Conservation (phyloP, 1,140 invertebrate genomes). For the Hermetia illucens region DNA sequence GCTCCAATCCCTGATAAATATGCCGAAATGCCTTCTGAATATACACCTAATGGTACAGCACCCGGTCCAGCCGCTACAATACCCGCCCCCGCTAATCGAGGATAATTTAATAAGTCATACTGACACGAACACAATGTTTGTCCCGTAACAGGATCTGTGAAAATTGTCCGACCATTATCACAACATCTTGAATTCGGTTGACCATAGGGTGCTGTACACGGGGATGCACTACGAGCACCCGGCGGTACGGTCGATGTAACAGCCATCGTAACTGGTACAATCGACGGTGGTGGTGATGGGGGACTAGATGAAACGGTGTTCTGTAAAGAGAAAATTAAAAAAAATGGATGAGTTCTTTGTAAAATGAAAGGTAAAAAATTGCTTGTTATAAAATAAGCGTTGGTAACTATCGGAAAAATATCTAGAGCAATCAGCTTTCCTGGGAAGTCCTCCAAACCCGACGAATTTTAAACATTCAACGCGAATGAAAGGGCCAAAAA, state of each 20-base stretch:
- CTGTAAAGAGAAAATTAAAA: constrained; percentile 10
- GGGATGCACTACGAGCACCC: constrained; percentile 34
- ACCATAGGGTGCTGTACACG: constrained; percentile 22
- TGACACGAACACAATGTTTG: constrained; percentile 89
- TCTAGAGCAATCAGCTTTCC: too few relatives aligned
- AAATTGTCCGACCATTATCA: constrained; percentile 79
- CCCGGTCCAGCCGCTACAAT: constrained; percentile 25
- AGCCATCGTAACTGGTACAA: constrained; percentile 14
- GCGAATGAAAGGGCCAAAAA: too few relatives aligned
- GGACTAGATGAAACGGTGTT: constrained; percentile 32
- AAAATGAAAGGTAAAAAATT: too few relatives aligned
- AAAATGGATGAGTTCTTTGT: constrained; percentile 2
- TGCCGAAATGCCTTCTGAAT: constrained; percentile 55
- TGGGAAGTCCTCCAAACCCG: too few relatives aligned
- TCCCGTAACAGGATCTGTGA: constrained; percentile 82
- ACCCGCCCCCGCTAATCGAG: constrained; percentile 51
- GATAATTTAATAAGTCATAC: constrained; percentile 67
- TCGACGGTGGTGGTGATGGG: constrained; percentile 26
- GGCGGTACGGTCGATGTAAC: constrained; percentile 33
- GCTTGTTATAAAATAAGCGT: too few relatives aligned
- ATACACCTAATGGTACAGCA: constrained; percentile 50
- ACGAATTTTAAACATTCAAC: too few relatives aligned
- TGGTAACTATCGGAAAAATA: too few relatives aligned
- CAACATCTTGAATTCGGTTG: constrained; percentile 52
- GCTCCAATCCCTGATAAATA: constrained; percentile 67